Evolutionary conservation across 2,888 invertebrate species (phyloP), one percentile per base, ranked within the genome.

Genomic region (Ceramica pisi): DNA sequence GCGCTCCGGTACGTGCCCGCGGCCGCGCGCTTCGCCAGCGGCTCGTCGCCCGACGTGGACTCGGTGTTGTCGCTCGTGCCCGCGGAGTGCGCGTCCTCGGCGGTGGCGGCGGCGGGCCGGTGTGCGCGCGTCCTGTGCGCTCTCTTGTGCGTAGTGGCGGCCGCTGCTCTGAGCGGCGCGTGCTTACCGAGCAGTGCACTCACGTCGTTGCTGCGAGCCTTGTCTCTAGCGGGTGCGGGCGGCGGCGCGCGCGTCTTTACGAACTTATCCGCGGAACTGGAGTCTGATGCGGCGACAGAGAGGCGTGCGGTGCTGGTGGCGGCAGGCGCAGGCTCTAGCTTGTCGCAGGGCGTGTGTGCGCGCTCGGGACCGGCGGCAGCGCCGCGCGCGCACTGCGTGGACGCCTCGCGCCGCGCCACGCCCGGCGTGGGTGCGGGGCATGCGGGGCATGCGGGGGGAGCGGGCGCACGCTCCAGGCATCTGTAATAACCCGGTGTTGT

Each of bases 261-360:
- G 59, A 59, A 63, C 41, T 79, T 74, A 16, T 63, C 74, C 0
- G 26, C 51, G 26, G 76, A 73, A 26, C 73, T 78, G 44, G 3
- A 19, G 21, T 26, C 35, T 16, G 5, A 8, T 23, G 38, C 26
- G 67, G 51, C 21, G 6, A 8, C 56, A 59, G 41, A 9, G 2
- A 44, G 35, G 16, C 16, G 16, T 10, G 57, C 50, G 56, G 14
- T 16, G n/a, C 31, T 1, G 7, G n/a, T 9, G 46, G 35, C 16
- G 14, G 41, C 46, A 12, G n/a, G 12, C n/a, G 50, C 2, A 26
- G 23, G 35, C 6, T 21, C 6, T 16, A 21, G 57, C 16, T 16
- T 12, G 38, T 56, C 31, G 59, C 10, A 56, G 66, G 59, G 16
- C 12, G 35, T 16, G 76, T 41, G 9, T 14, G 48, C 55, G 35